Evolutionary conservation across 2,888 invertebrate genomes (phyloP).

Genomic region (Clitarchus hookeri): DNA sequence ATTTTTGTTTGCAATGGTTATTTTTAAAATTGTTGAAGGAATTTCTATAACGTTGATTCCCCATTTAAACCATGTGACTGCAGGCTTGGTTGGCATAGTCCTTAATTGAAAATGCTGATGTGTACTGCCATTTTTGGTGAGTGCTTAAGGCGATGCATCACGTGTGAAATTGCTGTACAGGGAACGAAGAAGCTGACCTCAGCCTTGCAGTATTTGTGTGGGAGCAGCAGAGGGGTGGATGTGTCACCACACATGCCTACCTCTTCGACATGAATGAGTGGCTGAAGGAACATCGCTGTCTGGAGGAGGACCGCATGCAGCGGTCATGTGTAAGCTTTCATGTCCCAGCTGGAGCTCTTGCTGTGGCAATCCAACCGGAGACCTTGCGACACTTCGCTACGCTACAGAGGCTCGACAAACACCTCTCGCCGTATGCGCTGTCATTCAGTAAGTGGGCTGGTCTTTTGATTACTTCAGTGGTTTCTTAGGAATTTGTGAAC

Average conservation of each 20-base stretch:
- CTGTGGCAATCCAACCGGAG: background rate
- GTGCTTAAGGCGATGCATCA: no score
- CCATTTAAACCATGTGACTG: no score
- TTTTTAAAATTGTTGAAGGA: no score
- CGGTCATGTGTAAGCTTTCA: background rate
- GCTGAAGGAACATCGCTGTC: background rate
- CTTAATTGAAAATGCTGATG: no score
- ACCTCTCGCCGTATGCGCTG: background rate
- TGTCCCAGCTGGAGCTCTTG: background rate
- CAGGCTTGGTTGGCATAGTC: no score
- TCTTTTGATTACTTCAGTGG: no score
- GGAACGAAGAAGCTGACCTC: background rate
- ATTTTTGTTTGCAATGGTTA: no score
- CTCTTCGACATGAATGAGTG: constrained; percentile 6
- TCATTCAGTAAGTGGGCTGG: background rate
- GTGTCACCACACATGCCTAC: background rate
- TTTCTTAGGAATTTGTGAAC: no score
- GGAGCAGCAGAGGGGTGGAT: background rate
- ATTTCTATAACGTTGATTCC: no score
- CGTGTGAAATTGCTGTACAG: background rate
- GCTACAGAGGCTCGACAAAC: background rate
- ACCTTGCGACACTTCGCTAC: background rate
- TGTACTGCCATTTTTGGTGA: no score
- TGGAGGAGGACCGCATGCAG: background rate
- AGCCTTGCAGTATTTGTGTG: background rate